phyloP scores from a whole-genome alignment of 2,888 invertebrate species.

The Plutella xylostella region DNA sequence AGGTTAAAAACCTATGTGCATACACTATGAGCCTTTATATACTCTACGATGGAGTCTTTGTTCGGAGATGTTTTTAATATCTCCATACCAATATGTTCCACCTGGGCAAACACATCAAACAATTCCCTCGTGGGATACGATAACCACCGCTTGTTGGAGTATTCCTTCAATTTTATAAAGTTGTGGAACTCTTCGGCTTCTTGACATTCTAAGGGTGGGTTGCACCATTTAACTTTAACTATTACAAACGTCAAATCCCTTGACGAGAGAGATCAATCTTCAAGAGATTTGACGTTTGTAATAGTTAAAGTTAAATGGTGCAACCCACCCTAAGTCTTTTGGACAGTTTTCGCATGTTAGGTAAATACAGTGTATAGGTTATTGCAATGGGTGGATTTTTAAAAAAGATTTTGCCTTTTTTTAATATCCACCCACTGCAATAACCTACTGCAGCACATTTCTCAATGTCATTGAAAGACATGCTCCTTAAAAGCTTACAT shows the following conservation, averaged over 20 bases:
- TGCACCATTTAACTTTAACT: no score
- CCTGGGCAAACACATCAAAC: not conserved
- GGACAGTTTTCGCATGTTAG: not conserved
- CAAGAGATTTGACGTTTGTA: no score
- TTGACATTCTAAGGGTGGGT: not conserved
- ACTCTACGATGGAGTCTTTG: no score
- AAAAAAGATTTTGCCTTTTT: not conserved
- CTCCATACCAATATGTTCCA: not conserved
- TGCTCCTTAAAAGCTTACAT: not conserved
- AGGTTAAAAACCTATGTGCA: no score
- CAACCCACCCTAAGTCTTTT: no score
- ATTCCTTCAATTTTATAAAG: not conserved
- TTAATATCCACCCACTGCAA: not conserved
- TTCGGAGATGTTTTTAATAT: no score
- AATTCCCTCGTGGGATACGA: not conserved
- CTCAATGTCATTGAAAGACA: not conserved
- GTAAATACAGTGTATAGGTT: no score
- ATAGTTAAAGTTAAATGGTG: no score
- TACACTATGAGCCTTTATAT: no score
- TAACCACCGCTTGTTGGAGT: not conserved
- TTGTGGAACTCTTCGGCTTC: not conserved
- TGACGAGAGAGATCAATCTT: no score
- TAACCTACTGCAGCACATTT: conserved; percentile 1
- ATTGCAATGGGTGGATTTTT: no score
- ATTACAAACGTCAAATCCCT: no score